These are phyloP conservation scores for Notolabrus celidotus DNA, from an alignment of 2,797 vertebrate genomes.

Conservation along the genomic window DNA sequence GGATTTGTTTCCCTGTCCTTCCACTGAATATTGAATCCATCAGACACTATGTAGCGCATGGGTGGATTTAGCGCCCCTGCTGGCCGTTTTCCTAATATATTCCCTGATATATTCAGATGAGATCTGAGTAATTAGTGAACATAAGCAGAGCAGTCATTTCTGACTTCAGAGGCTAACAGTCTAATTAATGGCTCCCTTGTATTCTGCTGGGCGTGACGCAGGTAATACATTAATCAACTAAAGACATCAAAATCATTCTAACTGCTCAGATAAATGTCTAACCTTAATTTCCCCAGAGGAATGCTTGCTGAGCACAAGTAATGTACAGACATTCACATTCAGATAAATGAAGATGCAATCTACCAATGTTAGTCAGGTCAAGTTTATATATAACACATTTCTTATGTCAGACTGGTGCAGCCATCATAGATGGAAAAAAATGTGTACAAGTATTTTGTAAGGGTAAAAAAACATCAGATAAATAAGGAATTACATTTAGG, in stretches of 20 bases:
- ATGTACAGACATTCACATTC: neutral
- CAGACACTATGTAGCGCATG: neutral
- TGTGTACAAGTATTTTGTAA: too few relatives aligned
- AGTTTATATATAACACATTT: neutral
- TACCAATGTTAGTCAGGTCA: neutral
- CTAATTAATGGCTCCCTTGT: slow-evolving; percentile 19
- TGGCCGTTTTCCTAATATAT: slow-evolving; percentile 1
- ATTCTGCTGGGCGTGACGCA: neutral
- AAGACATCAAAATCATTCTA: neutral
- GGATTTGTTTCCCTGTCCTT: neutral
- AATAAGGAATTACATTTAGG: too few relatives aligned
- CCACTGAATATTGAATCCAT: neutral
- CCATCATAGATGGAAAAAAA: too few relatives aligned
- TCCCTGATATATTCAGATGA: neutral
- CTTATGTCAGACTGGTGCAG: too few relatives aligned
- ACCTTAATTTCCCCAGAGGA: neutral
- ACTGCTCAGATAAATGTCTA: neutral
- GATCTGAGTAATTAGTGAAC: slow-evolving; percentile 26
- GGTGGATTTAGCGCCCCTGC: slow-evolving; percentile 50
- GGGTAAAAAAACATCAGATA: too few relatives aligned
- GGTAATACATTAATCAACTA: neutral
- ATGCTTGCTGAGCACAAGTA: neutral
- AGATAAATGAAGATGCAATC: neutral
- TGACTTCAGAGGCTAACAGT: slow-evolving; percentile 13
- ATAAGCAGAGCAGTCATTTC: slow-evolving; percentile 21